Evolutionary conservation across 2,113 vertebrate genomes (phyloP).

Genomic region (Planiliza haematocheilus): DNA sequence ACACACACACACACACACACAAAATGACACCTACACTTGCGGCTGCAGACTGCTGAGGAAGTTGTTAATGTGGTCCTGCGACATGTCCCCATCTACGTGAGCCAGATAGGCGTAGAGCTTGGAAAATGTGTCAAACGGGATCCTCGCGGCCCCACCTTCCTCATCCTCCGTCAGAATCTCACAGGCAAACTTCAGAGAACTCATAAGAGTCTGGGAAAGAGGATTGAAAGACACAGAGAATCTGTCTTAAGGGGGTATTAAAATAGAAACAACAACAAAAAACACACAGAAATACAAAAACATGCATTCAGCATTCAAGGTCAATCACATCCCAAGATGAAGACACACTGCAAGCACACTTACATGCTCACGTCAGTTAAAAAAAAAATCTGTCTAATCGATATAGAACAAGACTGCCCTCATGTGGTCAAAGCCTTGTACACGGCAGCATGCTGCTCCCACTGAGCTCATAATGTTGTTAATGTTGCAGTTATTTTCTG

Average conservation of each 20-base stretch:
- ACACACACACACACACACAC: background rate
- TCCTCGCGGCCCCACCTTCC: slow-evolving; percentile 83
- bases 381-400: background rate
- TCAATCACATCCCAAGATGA: background rate
- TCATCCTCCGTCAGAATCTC: slow-evolving; percentile 90
- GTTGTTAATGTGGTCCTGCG: slow-evolving; percentile 62
- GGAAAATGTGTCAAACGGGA: slow-evolving; percentile 84
- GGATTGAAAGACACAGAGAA: slow-evolving; percentile 9
- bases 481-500: slow-evolving; percentile 23
- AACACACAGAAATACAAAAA: background rate
- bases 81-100: slow-evolving; percentile 83
- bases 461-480: slow-evolving; percentile 32
- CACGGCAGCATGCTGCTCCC: slow-evolving; percentile 3
- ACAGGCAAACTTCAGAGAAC: slow-evolving; percentile 87
- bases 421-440: slow-evolving; percentile 56
- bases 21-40: slow-evolving; percentile 62
- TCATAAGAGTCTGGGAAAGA: slow-evolving; percentile 81
- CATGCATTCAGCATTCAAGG: background rate
- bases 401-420: slow-evolving; percentile 64
- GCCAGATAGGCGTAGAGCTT: slow-evolving; percentile 89
- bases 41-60: slow-evolving; percentile 81
- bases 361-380: background rate
- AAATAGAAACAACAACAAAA: background rate
- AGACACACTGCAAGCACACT: slow-evolving; percentile 14
- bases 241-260: background rate